Evolutionary conservation across 1,140 invertebrate genomes (phyloP), one percentile per base, ranked within the genome.

Genomic region (Drosophila pseudoobscura): DNA sequence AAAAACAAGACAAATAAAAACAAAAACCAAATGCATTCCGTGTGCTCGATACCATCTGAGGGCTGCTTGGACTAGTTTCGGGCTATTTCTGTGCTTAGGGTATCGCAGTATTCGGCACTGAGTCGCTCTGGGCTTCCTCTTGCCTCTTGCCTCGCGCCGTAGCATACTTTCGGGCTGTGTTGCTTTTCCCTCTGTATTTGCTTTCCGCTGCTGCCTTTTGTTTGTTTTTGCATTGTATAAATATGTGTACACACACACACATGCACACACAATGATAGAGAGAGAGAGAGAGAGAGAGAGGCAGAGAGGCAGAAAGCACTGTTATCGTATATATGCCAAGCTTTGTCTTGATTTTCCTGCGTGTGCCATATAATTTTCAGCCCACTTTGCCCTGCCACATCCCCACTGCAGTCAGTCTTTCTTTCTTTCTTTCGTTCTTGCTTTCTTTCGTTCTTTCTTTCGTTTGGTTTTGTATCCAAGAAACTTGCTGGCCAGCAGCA

Each of bases 161-260:
- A 85, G 63, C 80, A 85, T 68, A 80, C 80, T 87, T 87, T 84
- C 60, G 49, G 59, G 68, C 77, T 65, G 58, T 62, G 15, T 26
- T 43, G 55, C 15, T 50, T 5, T 24, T 69, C 35, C 44, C 47
- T 69, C 31, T 53, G 70, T 72, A 77, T 78, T 78, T 79, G 75
- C 71, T 69, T 64, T 75, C 31, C 9, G 31, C 31, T 35, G 31
- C 31, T 39, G 35, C 71, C 80, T 84, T 78, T 85, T 89, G 77
- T 89, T 78, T 75, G 64, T 68, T 78, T 78, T 65, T 65, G 71
- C 82, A 88, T 83, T 88, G 75, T 82, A 54, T 61, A 75, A 85
- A 72, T 60, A 15, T 15, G 15, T 15, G 15, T 15, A 78, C 44
- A 64, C 50, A 66, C 43, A 20, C 41, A 22, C 45, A 20, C 41